A percentile compares a stretch with the other conserved stretches of the same genome.
phyloP scores from a whole-genome alignment of 2,113 vertebrate genomes.

The Microtus pennsylvanicus region DNA sequence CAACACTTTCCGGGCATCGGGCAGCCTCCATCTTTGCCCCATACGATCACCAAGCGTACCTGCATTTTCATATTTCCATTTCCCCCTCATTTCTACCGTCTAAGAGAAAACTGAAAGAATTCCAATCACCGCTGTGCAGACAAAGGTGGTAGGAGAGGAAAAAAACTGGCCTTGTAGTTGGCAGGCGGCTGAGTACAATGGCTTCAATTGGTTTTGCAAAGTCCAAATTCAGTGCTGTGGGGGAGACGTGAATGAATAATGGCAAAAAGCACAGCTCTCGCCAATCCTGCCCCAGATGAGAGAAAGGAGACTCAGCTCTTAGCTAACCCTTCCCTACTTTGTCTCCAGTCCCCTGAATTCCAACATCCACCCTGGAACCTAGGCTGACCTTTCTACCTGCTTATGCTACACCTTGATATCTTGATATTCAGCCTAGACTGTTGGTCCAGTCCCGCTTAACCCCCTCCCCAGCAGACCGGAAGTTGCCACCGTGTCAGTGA shows the following conservation, averaged over 20 bases:
- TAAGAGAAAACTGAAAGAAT: conserved; percentile 17
- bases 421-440: not conserved
- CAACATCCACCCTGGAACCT: not conserved
- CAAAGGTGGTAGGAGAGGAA: not conserved
- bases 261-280: not conserved
- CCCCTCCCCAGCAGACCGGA: not conserved
- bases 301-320: not conserved
- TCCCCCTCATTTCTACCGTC: not conserved
- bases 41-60: not conserved
- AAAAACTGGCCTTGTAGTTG: not conserved
- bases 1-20: not conserved
- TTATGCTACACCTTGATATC: not conserved
- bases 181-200: not conserved
- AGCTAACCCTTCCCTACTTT: not conserved
- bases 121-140: conserved; percentile 36
- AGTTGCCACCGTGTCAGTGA: not conserved
- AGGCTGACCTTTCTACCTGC: not conserved
- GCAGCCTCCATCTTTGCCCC: conserved; percentile 11
- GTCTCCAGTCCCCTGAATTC: not conserved
- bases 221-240: not conserved
- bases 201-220: not conserved
- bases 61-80: conserved; percentile 48
- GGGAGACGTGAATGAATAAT: not conserved
- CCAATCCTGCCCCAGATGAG: not conserved
- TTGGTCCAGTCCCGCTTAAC: not conserved